Conservation (phyloP, 2,888 invertebrate genomes). For the Seladonia tumulorum region DNA sequence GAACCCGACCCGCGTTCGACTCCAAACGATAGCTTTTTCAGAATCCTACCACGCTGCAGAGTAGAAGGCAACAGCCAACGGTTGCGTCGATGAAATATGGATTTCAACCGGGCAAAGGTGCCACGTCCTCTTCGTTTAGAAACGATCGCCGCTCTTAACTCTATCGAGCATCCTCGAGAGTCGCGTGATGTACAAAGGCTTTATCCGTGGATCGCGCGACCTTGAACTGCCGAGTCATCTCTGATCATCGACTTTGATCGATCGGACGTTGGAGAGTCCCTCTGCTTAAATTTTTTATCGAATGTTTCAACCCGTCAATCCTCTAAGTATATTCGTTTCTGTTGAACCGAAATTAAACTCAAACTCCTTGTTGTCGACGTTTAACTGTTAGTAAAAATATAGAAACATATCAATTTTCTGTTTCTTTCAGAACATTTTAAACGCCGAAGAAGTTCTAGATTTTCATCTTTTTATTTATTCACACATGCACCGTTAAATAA, state of each 20-base stretch:
- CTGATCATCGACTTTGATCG: neutral
- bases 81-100: constrained; percentile 48
- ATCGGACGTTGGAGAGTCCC: neutral
- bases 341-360: neutral
- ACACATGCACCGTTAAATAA: too few relatives aligned
- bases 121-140: neutral
- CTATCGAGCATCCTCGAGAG: neutral
- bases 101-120: neutral
- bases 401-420: too few relatives aligned
- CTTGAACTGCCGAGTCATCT: neutral
- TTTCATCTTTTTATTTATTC: too few relatives aligned
- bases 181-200: neutral
- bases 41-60: neutral
- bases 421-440: too few relatives aligned
- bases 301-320: neutral
- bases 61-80: constrained; percentile 20
- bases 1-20: neutral
- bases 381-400: too few relatives aligned
- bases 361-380: too few relatives aligned
- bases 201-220: neutral
- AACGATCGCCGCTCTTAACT: neutral
- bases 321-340: neutral
- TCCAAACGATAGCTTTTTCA: neutral
- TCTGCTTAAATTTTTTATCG: neutral
- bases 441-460: too few relatives aligned